Evolutionary conservation across 2,113 vertebrate species (phyloP).

Genomic region (Cavia porcellus): DNA sequence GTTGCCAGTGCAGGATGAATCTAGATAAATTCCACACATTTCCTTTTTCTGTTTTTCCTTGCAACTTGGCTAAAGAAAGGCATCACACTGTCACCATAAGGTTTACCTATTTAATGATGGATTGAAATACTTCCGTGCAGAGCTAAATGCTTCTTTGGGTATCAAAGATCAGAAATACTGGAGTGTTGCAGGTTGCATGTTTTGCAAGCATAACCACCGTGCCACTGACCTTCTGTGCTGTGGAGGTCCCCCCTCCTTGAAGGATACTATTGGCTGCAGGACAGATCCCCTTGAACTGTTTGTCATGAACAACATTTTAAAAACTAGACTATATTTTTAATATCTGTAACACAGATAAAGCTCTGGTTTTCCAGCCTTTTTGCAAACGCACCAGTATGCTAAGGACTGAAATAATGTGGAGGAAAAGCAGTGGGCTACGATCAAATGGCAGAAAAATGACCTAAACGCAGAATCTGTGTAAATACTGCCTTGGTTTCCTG

Average conservation of each 20-base stretch:
- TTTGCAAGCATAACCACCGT: background rate
- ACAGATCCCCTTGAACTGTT: background rate
- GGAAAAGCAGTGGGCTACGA: background rate
- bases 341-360: background rate
- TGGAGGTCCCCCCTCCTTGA: background rate
- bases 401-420: conserved; percentile 4
- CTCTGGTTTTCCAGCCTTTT: conserved; percentile 32
- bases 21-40: background rate
- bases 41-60: background rate
- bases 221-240: background rate
- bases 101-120: background rate
- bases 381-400: conserved; percentile 39
- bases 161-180: background rate
- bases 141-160: background rate
- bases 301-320: background rate
- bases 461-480: background rate
- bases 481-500: background rate
- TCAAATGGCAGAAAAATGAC: background rate
- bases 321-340: background rate
- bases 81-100: background rate
- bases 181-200: background rate
- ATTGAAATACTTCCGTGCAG: background rate
- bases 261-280: background rate
- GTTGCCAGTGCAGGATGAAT: background rate
- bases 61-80: background rate